Base-by-base conservation (phyloP, 2,888 invertebrate species). In the Clusia tigrina region DNA sequence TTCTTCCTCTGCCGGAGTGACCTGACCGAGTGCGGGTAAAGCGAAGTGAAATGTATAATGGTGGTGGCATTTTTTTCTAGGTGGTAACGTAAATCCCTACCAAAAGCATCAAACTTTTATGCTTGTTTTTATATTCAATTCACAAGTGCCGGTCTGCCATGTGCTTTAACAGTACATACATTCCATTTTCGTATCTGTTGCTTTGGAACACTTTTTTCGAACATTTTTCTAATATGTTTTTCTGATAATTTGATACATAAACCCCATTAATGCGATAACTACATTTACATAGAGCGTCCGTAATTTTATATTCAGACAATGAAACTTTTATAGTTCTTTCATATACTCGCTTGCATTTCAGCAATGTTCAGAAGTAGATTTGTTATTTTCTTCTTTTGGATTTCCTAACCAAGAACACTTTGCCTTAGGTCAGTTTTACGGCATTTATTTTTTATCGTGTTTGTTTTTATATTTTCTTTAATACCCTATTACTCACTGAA, bases 41-140 rank as follows among this genome's bases (percentile, higher is more conserved):
- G 22, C 20, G 18, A 3, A 22, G 59, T 58, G 54, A 53, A 26
- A 48, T 32, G 20, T 26, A 9, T 12, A n/a, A 42, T 51, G 58
- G 32, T 32, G 46, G 53, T 60, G 54, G 17, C 17, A 2, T 24
- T 58, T 20, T n/a, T 15, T 59, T 53, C 24, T 54, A 59, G 38
- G 54, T 59, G 59, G 59, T 25, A 38, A 54, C 55, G 51, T 60
- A 48, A 18, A 59, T 60, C 42, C 60, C 52, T 53, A 57, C 26
- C 38, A 62, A 61, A 66, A 68, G 68, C 73, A 72, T 77, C 64
- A 76, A 78, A 78, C 66, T 74, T 78, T 78, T 71, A 74, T 75
- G 71, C 71, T 75, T 76, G 72, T 74, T 78, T 76, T 78, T 78
- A 74, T 78, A 71, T 78, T 74, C 75, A 73, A 78, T 75, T 77